These are phyloP conservation scores for Todus mexicanus DNA, from an alignment of 2,797 vertebrate species.

Conservation along the genomic window DNA sequence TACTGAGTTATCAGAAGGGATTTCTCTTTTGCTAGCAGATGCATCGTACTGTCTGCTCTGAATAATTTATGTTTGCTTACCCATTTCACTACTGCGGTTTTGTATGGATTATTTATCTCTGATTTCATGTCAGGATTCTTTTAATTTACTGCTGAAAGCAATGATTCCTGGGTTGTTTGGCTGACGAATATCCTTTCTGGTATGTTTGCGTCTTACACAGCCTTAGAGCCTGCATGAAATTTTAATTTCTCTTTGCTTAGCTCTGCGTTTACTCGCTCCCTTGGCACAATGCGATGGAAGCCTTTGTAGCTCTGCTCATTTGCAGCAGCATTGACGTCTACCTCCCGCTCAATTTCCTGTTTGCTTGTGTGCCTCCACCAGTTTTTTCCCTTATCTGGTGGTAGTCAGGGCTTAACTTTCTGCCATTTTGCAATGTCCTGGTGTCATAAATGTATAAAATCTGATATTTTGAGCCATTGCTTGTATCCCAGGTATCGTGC, in stretches of 20 bases:
- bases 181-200: background rate
- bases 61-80: background rate
- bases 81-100: background rate
- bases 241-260: slow-evolving; percentile 32
- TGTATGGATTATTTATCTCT: background rate
- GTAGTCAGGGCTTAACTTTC: background rate
- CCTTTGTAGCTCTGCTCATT: background rate
- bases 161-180: background rate
- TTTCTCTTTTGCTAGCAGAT: background rate
- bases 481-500: background rate
- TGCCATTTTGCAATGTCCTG: background rate
- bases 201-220: background rate
- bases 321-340: background rate
- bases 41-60: background rate
- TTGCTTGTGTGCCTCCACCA: background rate
- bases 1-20: background rate
- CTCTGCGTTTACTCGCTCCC: background rate
- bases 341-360: slow-evolving; percentile 23
- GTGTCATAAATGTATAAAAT: background rate
- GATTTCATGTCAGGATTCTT: background rate
- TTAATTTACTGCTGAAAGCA: slow-evolving; percentile 15
- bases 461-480: background rate
- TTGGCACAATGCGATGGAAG: background rate
- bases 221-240: slow-evolving; percentile 17
- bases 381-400: background rate